phyloP scores from a whole-genome alignment of 2,797 vertebrate species.

The Falco novaeseelandiae region DNA sequence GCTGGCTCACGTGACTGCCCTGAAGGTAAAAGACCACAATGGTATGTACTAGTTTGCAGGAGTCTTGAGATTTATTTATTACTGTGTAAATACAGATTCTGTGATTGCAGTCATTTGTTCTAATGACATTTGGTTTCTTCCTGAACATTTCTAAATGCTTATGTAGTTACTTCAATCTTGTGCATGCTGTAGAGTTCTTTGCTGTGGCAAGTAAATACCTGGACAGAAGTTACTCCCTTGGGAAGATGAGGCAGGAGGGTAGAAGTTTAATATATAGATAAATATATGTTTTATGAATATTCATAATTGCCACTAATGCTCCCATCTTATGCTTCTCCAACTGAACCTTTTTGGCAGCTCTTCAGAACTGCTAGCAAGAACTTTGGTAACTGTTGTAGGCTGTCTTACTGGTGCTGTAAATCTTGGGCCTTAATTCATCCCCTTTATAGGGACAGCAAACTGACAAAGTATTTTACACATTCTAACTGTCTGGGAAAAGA shows the following conservation, averaged over 20 bases:
- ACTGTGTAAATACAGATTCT: neutral
- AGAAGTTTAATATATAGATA: neutral
- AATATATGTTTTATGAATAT: neutral
- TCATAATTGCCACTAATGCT: neutral
- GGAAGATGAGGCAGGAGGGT: neutral
- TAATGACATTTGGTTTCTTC: neutral
- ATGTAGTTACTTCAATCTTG: neutral
- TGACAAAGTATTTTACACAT: neutral
- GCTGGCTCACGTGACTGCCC: constrained; percentile 88
- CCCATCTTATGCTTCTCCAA: neutral
- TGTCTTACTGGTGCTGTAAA: neutral
- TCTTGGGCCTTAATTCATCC: neutral
- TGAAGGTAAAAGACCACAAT: constrained; percentile 86
- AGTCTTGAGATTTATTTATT: neutral
- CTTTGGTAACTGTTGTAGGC: neutral
- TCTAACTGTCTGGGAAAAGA: neutral
- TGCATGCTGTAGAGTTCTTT: neutral
- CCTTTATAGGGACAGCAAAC: neutral
- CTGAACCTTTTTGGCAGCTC: neutral
- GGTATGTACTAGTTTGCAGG: constrained; percentile 79
- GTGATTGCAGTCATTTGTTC: neutral
- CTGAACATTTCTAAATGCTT: neutral
- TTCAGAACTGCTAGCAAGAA: neutral
- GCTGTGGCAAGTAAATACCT: neutral
- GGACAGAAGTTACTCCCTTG: neutral